phyloP scores from a whole-genome alignment of 2,113 vertebrate species.

The Lates calcarifer region DNA sequence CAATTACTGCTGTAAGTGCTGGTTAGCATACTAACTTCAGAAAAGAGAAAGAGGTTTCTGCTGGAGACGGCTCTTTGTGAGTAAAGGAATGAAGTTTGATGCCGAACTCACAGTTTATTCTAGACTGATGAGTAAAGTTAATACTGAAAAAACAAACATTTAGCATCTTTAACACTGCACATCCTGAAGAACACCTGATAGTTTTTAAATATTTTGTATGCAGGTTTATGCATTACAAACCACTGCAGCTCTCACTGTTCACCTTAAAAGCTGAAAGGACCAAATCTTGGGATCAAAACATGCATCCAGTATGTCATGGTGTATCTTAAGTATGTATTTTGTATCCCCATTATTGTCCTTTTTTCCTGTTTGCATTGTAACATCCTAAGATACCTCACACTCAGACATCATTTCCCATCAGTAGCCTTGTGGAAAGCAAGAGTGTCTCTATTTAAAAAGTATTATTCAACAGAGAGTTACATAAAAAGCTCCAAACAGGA shows the following conservation, averaged over 20 bases:
- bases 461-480: slow-evolving; percentile 82
- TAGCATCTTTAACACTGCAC: too few relatives aligned
- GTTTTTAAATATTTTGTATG: not conserved
- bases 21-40: too few relatives aligned
- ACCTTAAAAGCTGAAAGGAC: not conserved
- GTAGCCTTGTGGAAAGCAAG: slow-evolving; percentile 55
- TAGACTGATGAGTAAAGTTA: too few relatives aligned
- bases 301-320: not conserved
- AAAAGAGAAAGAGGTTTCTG: too few relatives aligned
- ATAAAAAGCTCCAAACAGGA: slow-evolving; percentile 76
- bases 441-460: slow-evolving; percentile 82
- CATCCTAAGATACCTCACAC: slow-evolving; percentile 37
- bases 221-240: not conserved
- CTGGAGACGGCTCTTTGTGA: too few relatives aligned
- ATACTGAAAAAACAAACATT: too few relatives aligned
- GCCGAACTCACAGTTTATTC: too few relatives aligned
- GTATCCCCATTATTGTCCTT: not conserved
- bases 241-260: not conserved
- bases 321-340: not conserved
- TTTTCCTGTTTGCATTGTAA: slow-evolving; percentile 1
- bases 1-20: slow-evolving; percentile 17
- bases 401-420: slow-evolving; percentile 62
- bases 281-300: not conserved
- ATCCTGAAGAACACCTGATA: too few relatives aligned
- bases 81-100: too few relatives aligned